Base-by-base conservation (phyloP, 1,140 invertebrate genomes). In the Neocloeon triangulifer region DNA sequence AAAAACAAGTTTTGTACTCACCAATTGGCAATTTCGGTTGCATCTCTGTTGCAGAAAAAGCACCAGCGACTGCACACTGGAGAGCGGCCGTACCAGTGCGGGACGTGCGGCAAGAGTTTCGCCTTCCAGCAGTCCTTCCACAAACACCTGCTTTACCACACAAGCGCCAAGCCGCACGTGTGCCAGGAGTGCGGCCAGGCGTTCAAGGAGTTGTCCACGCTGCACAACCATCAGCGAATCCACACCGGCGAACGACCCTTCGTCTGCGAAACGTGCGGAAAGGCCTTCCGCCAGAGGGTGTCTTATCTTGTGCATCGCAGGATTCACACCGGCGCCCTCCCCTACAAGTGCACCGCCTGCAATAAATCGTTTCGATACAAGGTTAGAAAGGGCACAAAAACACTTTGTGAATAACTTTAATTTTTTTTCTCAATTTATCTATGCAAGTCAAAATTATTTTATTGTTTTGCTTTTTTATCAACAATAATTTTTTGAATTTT, bases 111-210 rank as follows among this genome's bases (percentile, higher is more conserved):
- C 30, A 84, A 85, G 52, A 78, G 73, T 1, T 89, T 89, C 53
- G 82, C 78, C 15, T 84, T 84, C 50, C 79, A 84, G 52, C 82
- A 88, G 41, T 86, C 81, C 2, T 86, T 82, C 48, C 81, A 88
- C 48, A 85, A 84, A 44, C 82, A 89, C 52, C 64, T 80, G 42
- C 56, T 79, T 9, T 84, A 81, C 45, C 51, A 53, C 39, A 81
- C 73, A 33, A 73, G 81, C 44, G 77, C 82, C 39, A 81, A 82
- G 43, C 80, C 79, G 2, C 76, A 85, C 43, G 58, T 62, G 5
- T 86, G 80, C 45, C 53, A 45, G 9, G 69, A 73, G 41, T 88
- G 82, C 51, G 76, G 76, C 1, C 60, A 78, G 39, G 66, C 74
- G 5, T 86, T 86, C 48, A 84, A 82, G 49, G 78, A 84, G 51